These are phyloP conservation scores for Neosilurus hyrtlii DNA, from an alignment of 2,797 vertebrate species.

Conservation along the genomic window DNA sequence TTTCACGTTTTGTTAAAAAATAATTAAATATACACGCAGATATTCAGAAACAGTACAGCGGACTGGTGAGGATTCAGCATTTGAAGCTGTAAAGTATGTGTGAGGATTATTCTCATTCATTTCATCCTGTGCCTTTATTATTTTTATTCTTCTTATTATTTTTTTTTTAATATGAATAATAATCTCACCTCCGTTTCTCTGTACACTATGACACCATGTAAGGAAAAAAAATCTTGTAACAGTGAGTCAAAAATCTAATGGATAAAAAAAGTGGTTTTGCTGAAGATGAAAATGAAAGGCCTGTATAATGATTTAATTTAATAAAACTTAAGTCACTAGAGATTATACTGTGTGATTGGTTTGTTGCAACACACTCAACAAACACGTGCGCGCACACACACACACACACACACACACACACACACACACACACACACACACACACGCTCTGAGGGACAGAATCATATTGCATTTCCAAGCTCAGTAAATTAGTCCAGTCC, in stretches of 20 bases:
- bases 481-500: background rate
- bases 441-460: background rate
- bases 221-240: slow-evolving; percentile 71
- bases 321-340: slow-evolving; percentile 78
- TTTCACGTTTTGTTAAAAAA: slow-evolving; percentile 51
- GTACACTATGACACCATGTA: slow-evolving; percentile 63
- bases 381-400: background rate
- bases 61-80: slow-evolving; percentile 60
- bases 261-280: slow-evolving; percentile 67
- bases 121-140: slow-evolving; percentile 82
- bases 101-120: slow-evolving; percentile 60
- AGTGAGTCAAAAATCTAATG: slow-evolving; percentile 72
- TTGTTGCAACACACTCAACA: slow-evolving; percentile 20
- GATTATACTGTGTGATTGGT: slow-evolving; percentile 46
- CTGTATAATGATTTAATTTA: slow-evolving; percentile 81
- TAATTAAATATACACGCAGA: slow-evolving; percentile 58
- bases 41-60: slow-evolving; percentile 49
- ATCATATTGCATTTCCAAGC: background rate
- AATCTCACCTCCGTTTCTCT: slow-evolving; percentile 52
- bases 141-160: slow-evolving; percentile 1
- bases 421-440: background rate
- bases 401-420: background rate
- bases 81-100: slow-evolving; percentile 78
- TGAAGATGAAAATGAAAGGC: slow-evolving; percentile 75
- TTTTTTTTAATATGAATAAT: background rate